Evolutionary conservation across 2,888 invertebrate species (phyloP).

Genomic region (Coenonympha arcania): DNA sequence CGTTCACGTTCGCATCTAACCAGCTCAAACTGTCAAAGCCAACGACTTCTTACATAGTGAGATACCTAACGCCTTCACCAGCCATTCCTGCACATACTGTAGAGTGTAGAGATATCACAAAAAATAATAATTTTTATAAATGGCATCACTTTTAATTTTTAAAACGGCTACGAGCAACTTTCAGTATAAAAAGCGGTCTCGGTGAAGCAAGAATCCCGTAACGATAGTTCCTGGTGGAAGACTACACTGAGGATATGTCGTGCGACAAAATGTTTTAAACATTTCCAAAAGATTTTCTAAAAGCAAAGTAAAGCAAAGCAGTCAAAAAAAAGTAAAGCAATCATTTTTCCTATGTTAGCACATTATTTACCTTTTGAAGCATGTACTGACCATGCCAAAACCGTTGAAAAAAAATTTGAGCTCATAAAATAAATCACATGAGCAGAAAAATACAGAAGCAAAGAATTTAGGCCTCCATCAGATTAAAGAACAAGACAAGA

Average conservation of each 20-base stretch:
- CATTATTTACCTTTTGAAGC: no score
- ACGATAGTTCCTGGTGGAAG: conserved; percentile 35
- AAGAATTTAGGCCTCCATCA: no score
- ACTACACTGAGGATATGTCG: background rate
- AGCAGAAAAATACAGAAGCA: no score
- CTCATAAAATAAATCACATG: no score
- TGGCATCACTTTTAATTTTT: conserved; percentile 28
- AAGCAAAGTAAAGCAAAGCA: background rate
- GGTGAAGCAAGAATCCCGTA: conserved; percentile 24
- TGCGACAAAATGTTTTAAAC: background rate
- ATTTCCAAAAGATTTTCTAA: background rate
- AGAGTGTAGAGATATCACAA: conserved; percentile 12
- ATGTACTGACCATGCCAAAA: no score
- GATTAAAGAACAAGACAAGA: no score
- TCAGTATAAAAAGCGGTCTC: conserved; percentile 22
- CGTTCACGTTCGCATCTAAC: no score
- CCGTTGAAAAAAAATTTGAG: no score
- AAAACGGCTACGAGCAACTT: conserved; percentile 23
- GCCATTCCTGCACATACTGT: conserved; percentile 12
- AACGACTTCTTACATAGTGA: background rate
- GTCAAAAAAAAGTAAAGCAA: background rate
- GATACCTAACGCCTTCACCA: conserved; percentile 4
- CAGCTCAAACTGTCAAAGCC: background rate
- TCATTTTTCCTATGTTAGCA: background rate
- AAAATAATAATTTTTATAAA: conserved; percentile 23